These are phyloP conservation scores for Parauchenoglanis ngamensis DNA, from an alignment of 2,797 vertebrate species.

Conservation along the genomic window DNA sequence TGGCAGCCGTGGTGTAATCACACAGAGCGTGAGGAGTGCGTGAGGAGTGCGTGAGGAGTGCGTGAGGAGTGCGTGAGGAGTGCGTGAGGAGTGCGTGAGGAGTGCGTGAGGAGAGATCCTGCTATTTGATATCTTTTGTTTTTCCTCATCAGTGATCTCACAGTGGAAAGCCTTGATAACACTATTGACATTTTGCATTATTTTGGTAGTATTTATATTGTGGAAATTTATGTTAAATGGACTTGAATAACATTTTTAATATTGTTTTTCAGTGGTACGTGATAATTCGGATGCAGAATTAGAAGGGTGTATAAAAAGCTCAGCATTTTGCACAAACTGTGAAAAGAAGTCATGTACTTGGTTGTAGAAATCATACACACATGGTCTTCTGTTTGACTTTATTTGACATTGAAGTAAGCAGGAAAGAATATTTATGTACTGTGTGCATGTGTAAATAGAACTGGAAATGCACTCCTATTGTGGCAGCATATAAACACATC, in stretches of 20 bases:
- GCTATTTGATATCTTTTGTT: not conserved
- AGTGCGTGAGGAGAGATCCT: not conserved
- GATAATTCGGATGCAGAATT: not conserved
- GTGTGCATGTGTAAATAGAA: slow-evolving; percentile 3
- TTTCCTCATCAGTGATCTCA: not conserved
- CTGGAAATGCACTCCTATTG: slow-evolving; percentile 8
- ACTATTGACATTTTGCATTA: slow-evolving; percentile 8
- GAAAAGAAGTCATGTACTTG: slow-evolving; percentile 1
- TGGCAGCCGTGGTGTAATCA: not conserved
- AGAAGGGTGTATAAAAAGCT: not conserved
- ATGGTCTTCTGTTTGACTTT: slow-evolving; percentile 7
- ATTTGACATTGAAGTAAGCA: not conserved
- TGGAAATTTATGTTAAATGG: not conserved
- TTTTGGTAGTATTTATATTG: slow-evolving; percentile 18
- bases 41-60: not conserved
- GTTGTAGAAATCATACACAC: not conserved
- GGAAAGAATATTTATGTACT: slow-evolving; percentile 1
- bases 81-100: not conserved
- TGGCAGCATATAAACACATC: slow-evolving; percentile 7
- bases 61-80: too few relatives aligned
- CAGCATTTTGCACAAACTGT: not conserved
- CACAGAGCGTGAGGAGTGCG: not conserved
- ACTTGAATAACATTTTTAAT: slow-evolving; percentile 19
- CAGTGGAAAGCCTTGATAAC: slow-evolving; percentile 22
- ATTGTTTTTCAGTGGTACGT: not conserved